Evolutionary conservation across 2,888 invertebrate species (phyloP).

Genomic region (Papilio elwesi): DNA sequence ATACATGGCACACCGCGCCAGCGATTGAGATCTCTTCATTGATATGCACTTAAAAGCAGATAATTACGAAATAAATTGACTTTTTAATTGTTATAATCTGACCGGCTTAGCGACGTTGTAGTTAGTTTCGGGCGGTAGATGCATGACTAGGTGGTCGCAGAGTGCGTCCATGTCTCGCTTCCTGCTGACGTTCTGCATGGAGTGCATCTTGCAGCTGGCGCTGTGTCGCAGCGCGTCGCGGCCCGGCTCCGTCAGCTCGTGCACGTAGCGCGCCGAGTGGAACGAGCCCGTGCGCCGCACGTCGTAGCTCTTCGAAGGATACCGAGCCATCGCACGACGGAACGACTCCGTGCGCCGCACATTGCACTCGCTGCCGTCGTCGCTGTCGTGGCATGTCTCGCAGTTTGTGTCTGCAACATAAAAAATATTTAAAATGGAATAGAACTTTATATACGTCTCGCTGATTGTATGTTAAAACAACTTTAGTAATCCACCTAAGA

Average conservation of each 20-base stretch:
- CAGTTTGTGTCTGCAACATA: conserved; percentile 71
- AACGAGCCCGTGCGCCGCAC: conserved; percentile 73
- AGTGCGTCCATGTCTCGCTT: conserved; percentile 72
- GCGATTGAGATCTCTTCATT: too few relatives aligned
- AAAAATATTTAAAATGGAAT: not conserved
- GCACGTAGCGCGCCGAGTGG: conserved; percentile 70
- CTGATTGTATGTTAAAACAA: too few relatives aligned
- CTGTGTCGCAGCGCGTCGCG: conserved; percentile 60
- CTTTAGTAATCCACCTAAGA: too few relatives aligned
- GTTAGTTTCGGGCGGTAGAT: conserved; percentile 70
- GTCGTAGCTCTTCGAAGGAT: conserved; percentile 62
- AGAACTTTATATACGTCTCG: not conserved
- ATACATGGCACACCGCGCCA: too few relatives aligned
- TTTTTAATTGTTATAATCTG: conserved; percentile 41
- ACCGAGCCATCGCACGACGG: conserved; percentile 64
- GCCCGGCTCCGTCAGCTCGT: conserved; percentile 61
- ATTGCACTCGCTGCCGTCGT: conserved; percentile 77
- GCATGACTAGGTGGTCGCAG: conserved; percentile 74
- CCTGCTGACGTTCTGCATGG: conserved; percentile 73
- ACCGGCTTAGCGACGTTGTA: conserved; percentile 73
- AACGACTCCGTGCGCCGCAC: conserved; percentile 74
- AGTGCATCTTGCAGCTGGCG: conserved; percentile 70
- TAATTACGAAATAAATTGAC: too few relatives aligned
- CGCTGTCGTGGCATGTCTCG: conserved; percentile 76
- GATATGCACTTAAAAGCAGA: too few relatives aligned